phyloP scores from a whole-genome alignment of 2,797 vertebrate species.

The Nyctibius grandis region DNA sequence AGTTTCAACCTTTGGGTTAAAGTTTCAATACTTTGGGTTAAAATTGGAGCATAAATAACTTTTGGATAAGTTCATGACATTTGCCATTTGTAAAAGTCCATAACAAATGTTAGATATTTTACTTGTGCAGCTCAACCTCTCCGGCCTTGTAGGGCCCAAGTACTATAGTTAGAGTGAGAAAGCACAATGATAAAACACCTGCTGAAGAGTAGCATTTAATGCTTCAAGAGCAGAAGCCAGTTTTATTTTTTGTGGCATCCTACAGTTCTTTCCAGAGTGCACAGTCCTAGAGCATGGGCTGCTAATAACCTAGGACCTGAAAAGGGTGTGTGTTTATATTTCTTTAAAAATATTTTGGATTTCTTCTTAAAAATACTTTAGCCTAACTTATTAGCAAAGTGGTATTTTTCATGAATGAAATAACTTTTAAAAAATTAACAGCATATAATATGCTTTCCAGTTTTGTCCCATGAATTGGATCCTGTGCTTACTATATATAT shows the following conservation, averaged over 20 bases:
- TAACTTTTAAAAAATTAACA: not conserved
- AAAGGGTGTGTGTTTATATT: not conserved
- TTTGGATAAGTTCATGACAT: not conserved
- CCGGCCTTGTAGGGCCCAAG: not conserved
- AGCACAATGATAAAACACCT: not conserved
- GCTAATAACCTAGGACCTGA: not conserved
- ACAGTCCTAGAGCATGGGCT: not conserved
- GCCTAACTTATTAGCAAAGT: not conserved
- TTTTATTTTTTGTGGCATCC: not conserved
- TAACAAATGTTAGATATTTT: not conserved
- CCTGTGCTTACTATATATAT: not conserved
- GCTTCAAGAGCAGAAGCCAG: not conserved
- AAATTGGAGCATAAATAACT: not conserved
- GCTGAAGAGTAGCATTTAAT: not conserved
- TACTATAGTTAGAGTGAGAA: not conserved
- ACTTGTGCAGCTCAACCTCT: not conserved
- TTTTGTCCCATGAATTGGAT: not conserved
- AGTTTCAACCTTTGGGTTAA: not conserved
- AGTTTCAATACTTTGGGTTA: not conserved
- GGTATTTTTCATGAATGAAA: not conserved
- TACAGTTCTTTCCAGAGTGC: not conserved
- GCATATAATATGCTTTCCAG: not conserved
- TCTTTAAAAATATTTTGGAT: not conserved
- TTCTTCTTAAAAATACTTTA: not conserved
- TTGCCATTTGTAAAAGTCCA: not conserved